phyloP scores from a whole-genome alignment of 2,888 invertebrate genomes.

The Strigamia crassipes region DNA sequence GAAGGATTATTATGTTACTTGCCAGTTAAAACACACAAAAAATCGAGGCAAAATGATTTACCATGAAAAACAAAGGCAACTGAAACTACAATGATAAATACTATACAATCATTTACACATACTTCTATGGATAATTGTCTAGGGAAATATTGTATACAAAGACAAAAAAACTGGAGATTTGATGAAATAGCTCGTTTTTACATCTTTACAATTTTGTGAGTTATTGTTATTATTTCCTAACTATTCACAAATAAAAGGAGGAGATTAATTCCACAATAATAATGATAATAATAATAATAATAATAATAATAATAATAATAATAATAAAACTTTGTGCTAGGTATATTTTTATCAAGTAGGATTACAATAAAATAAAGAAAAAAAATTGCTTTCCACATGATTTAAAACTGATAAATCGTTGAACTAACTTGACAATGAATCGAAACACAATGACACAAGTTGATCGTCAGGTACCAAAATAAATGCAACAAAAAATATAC shows the following conservation, averaged over 20 bases:
- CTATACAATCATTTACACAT: constrained; percentile 40
- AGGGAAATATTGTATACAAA: constrained; percentile 38
- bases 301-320: too few species aligned
- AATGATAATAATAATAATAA: too few species aligned
- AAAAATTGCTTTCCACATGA: not conserved
- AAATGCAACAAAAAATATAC: not conserved
- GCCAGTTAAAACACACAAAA: constrained; percentile 39
- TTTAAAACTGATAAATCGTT: not conserved
- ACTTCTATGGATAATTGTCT: constrained; percentile 33
- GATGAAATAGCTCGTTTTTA: constrained; percentile 37
- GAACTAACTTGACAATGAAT: not conserved
- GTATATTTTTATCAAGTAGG: constrained; percentile 2
- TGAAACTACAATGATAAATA: constrained; percentile 38
- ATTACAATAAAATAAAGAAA: not conserved
- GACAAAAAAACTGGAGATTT: constrained; percentile 35
- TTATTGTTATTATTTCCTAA: constrained; percentile 30
- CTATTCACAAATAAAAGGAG: constrained; percentile 27
- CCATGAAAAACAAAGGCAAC: constrained; percentile 37
- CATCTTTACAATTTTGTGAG: constrained; percentile 40
- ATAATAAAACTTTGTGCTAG: not conserved
- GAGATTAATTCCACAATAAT: not conserved
- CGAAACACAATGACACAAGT: not conserved
- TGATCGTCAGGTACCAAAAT: constrained; percentile 19
- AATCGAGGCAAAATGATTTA: constrained; percentile 35
- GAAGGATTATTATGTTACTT: constrained; percentile 28